phyloP scores from a whole-genome alignment of 1,140 invertebrate species.

The Ostrea edulis region DNA sequence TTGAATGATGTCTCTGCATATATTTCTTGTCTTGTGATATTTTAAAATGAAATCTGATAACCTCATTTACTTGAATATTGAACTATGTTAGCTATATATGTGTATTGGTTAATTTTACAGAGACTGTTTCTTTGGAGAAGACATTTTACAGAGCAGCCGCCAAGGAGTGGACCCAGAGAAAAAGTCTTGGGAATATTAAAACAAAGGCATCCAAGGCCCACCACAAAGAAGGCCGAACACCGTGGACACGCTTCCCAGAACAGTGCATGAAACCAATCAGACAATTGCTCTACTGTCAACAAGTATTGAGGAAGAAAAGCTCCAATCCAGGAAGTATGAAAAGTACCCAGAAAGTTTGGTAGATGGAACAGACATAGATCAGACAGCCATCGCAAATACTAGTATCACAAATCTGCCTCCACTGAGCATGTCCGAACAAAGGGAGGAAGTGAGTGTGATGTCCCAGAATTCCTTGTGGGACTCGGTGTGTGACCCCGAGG shows the following conservation, averaged over 20 bases:
- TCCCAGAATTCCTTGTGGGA: background rate
- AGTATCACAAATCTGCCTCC: background rate
- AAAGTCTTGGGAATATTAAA: background rate
- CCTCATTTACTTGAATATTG: too few relatives aligned
- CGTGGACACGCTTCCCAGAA: constrained; percentile 25
- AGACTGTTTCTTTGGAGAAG: background rate
- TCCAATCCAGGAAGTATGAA: constrained; percentile 53
- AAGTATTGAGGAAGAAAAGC: constrained; percentile 55
- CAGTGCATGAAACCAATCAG: background rate
- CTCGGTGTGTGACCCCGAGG: background rate
- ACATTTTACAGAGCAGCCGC: constrained; percentile 18
- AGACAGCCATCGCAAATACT: background rate
- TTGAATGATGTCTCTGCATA: too few relatives aligned
- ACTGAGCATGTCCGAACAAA: background rate
- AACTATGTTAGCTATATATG: too few relatives aligned
- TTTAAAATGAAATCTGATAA: too few relatives aligned
- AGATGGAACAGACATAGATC: background rate
- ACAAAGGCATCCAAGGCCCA: background rate
- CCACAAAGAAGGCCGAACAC: constrained; percentile 11
- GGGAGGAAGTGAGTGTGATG: background rate
- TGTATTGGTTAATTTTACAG: background rate
- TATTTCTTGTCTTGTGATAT: too few relatives aligned
- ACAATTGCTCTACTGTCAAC: constrained; percentile 42
- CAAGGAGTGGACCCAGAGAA: background rate
- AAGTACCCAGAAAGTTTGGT: constrained; percentile 54